phyloP scores from a whole-genome alignment of 2,113 vertebrate species.

The Sphyrna mokarran region DNA sequence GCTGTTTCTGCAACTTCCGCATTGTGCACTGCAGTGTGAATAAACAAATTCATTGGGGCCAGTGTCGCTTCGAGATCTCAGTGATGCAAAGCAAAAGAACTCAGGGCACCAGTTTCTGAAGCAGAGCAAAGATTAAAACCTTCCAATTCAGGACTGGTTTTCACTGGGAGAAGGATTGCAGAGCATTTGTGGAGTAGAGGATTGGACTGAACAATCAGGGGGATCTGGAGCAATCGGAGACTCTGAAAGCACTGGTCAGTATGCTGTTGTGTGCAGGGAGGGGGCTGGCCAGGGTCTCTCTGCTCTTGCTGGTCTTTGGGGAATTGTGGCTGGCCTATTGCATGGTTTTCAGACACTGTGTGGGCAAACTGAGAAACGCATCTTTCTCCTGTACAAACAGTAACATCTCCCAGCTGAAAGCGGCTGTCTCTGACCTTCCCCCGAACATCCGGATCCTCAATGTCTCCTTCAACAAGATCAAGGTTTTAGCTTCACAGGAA shows the following conservation, averaged over 20 bases:
- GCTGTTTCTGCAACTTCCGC: neutral
- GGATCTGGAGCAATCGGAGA: neutral
- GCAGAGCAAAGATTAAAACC: neutral
- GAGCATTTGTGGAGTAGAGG: neutral
- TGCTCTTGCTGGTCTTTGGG: neutral
- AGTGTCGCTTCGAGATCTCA: neutral
- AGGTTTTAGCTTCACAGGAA: neutral
- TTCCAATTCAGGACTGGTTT: neutral
- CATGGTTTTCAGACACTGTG: constrained; percentile 28
- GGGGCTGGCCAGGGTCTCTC: neutral
- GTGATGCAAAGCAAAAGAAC: neutral
- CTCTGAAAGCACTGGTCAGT: neutral
- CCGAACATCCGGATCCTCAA: constrained; percentile 29
- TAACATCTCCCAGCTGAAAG: neutral
- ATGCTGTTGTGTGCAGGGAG: neutral
- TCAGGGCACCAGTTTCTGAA: neutral
- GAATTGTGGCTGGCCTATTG: neutral
- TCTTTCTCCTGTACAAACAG: neutral
- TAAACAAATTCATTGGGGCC: neutral
- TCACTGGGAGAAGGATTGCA: neutral
- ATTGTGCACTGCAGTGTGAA: neutral
- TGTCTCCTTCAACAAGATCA: constrained; percentile 34
- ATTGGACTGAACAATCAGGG: neutral
- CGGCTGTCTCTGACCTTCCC: constrained; percentile 36
- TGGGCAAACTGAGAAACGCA: neutral